Evolutionary conservation across 2,113 vertebrate species (phyloP).

Genomic region (Percina caprodes): DNA sequence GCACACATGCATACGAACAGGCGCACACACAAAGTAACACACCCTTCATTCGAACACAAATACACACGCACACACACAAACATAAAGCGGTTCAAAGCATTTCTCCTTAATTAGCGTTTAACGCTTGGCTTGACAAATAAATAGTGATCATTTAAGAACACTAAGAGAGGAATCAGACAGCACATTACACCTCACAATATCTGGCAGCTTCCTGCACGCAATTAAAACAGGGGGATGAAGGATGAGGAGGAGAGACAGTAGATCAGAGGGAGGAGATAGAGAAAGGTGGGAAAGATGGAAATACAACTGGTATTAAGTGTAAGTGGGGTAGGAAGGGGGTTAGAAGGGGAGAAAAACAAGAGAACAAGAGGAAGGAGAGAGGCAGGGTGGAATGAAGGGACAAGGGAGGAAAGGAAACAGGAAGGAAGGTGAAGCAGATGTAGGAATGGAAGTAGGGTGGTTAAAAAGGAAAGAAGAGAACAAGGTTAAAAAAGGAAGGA

Average conservation of each 20-base stretch:
- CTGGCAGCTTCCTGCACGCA: constrained; percentile 67
- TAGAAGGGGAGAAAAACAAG: neutral
- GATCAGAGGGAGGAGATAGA: constrained; percentile 2
- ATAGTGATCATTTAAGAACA: constrained; percentile 81
- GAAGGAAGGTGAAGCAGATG: neutral
- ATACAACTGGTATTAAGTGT: neutral
- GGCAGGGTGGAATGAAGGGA: no score
- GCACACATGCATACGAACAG: neutral
- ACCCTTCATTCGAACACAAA: constrained; percentile 21
- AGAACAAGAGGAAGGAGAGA: neutral
- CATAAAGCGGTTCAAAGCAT: constrained; percentile 70
- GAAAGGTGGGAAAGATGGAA: constrained; percentile 10
- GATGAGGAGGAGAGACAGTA: neutral
- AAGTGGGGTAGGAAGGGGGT: neutral
- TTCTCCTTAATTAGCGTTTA: constrained; percentile 80
- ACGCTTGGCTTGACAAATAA: constrained; percentile 81
- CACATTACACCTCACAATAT: constrained; percentile 78
- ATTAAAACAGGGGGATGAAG: constrained; percentile 32
- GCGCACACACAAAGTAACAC: constrained; percentile 16
- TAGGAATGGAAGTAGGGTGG: neutral
- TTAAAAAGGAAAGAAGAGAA: no score
- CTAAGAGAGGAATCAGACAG: constrained; percentile 80
- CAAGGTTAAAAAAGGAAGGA: neutral
- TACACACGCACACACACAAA: constrained; percentile 18
- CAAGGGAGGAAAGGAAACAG: no score